Evolutionary conservation across 2,113 vertebrate genomes (phyloP), one percentile per base, ranked within the genome.

Genomic region (Rattus rattus): DNA sequence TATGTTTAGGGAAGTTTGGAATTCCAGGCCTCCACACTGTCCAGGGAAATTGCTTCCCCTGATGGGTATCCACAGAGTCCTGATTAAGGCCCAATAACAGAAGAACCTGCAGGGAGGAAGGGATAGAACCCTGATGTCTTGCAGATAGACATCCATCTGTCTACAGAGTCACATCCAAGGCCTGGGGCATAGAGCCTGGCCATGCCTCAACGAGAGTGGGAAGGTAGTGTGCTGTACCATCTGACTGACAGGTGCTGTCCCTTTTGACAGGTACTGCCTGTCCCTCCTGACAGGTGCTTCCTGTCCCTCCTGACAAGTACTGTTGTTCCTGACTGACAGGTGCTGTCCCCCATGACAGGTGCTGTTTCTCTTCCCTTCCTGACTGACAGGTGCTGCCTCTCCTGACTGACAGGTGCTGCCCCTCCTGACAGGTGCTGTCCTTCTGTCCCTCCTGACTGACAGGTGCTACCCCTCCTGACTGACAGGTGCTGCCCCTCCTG

Each of bases 181-280:
- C 69, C 39, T 70, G 56, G n/a, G 14, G 30, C 6, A 24, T 59
- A 76, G 14, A 87, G 13, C 20, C 33, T 33, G 43, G 0, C 39
- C 11, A 1, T 13, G 0, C 22, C 49, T 52, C 16, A 22, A 24
- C 43, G 1, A 39, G 3, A 63, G n/a, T 33, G 5, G 17, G 28
- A 67, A 10, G 63, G 30, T 5, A 36, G 5, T 36, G 43, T 49
- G 19, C 13, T 26, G 63, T 11, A 26, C 24, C 72, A 76, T n/a
- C 47, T 88, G 4, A 47, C 52, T 56, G 79, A 56, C 79, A n/a
- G 52, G 30, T 81, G 52, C 33, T 81, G 52, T 1, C 26, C 26
- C 65, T 30, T 67, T 49, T 22, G 79, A 22, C 79, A 56, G 49
- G 77, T 80, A 52, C 30, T 80, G 77, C 2, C 77, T 43, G 47